Evolutionary conservation across 2,888 invertebrate genomes (phyloP).

Genomic region (Brachyptera risi): DNA sequence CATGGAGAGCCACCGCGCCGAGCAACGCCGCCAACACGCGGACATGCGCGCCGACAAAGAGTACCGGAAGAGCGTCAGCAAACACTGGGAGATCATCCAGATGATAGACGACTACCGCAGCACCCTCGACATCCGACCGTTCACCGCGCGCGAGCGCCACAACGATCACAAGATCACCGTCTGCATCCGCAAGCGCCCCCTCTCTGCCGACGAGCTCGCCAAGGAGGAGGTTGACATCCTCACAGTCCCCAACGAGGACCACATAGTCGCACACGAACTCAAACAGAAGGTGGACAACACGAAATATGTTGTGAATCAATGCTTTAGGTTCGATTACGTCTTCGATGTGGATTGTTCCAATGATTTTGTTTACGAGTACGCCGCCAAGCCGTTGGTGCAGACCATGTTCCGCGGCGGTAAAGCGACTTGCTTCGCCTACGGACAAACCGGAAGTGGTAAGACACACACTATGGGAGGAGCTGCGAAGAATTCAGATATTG

Average conservation of each 20-base stretch:
- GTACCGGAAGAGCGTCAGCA: not conserved
- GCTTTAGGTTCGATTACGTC: conserved; percentile 97
- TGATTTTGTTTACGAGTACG: conserved; percentile 97
- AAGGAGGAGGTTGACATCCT: conserved; percentile 95
- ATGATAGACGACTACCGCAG: conserved; percentile 64
- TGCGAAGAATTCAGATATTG: conserved; percentile 84
- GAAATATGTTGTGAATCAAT: conserved; percentile 96
- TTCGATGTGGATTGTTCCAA: conserved; percentile 96
- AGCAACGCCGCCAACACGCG: not conserved
- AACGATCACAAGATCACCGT: conserved; percentile 97
- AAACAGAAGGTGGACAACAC: conserved; percentile 97
- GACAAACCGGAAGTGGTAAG: conserved; percentile 96
- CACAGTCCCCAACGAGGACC: conserved; percentile 93
- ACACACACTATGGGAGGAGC: conserved; percentile 99
- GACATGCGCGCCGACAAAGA: not conserved
- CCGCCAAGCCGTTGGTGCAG: conserved; percentile 94
- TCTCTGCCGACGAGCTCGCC: conserved; percentile 84
- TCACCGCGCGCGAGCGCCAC: conserved; percentile 78
- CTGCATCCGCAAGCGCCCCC: conserved; percentile 93
- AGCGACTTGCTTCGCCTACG: conserved; percentile 99
- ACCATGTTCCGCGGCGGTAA: conserved; percentile 98
- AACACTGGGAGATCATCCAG: conserved; percentile 3
- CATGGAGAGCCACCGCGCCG: not conserved
- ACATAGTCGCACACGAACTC: conserved; percentile 88
- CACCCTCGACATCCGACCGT: conserved; percentile 80